phyloP scores from a whole-genome alignment of 2,888 invertebrate genomes.

The Galerucella calmariensis region DNA sequence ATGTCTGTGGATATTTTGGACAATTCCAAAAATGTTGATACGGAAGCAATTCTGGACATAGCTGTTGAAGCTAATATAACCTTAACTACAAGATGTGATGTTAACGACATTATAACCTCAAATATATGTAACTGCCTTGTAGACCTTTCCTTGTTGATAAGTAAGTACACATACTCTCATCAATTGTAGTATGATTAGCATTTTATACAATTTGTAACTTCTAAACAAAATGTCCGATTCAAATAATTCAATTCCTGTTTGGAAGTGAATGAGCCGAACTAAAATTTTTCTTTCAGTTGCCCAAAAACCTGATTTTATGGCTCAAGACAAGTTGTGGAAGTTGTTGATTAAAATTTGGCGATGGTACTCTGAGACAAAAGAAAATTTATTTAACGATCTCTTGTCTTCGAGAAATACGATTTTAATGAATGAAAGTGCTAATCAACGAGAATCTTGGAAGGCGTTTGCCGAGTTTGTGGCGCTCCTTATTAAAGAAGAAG shows the following conservation, averaged over 20 bases:
- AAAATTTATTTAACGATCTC: constrained; percentile 54
- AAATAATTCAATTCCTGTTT: too few species aligned
- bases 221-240: neutral
- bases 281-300: constrained; percentile 50
- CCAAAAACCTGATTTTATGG: constrained; percentile 40
- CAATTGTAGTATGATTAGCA: too few species aligned
- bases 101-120: constrained; percentile 55
- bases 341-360: constrained; percentile 49
- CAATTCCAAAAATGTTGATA: constrained; percentile 31
- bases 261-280: neutral
- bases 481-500: constrained; percentile 67
- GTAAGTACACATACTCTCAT: constrained; percentile 49
- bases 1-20: constrained; percentile 45
- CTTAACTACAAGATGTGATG: constrained; percentile 57
- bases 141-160: constrained; percentile 54
- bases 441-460: constrained; percentile 50
- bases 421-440: constrained; percentile 51
- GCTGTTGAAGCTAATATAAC: constrained; percentile 47
- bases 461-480: constrained; percentile 52
- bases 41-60: constrained; percentile 38
- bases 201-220: too few species aligned
- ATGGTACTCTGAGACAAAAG: constrained; percentile 40
- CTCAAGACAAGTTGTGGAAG: constrained; percentile 35
- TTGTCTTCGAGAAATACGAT: constrained; percentile 56
- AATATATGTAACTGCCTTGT: constrained; percentile 53